Base-by-base conservation (phyloP, 2,797 vertebrate genomes). In the Lates japonicus region DNA sequence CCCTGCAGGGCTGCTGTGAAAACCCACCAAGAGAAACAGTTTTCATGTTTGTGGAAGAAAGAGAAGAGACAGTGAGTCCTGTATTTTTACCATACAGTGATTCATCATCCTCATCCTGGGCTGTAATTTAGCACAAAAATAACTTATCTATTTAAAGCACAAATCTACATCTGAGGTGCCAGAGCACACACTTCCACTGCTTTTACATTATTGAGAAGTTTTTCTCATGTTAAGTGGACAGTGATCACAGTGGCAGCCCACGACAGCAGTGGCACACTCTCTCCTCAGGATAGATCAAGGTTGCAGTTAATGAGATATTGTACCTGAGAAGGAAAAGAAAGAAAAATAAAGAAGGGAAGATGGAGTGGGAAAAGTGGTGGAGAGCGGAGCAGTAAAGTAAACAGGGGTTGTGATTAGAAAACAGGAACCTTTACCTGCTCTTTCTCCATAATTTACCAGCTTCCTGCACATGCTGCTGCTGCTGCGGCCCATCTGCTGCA, bases 361-460 rank as follows among this genome's bases (percentile, higher is more conserved):
- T 61, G 14, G 72, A 84, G 75, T 60, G 54, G 49, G 70, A 42
- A 20, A 70, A 67, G 51, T 65, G 35, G 70, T 77, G 74, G 72
- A 73, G 76, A 74, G 71, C 37, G 68, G 64, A 83, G 73, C 71
- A 69, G 59, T 73, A 90, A 88, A 90, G 85, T 71, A 88, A 91
- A 91, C 90, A 84, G 67, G 62, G 74, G 57, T 72, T 81, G 71
- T 90, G 90, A 92, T 93, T 91, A 92, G 89, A 84, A 84, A 78
- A 68, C 78, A 70, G 70, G 87, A 80, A 79, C 65, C 58, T 83
- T 75, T 44, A 73, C 81, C 83, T 78, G 72, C 69, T 87, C 73
- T 70, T 83, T 72, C 54, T 48, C 62, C 66, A 75, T 88, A 82
- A 91, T 90, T 91, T 88, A 88, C 76, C 49, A 39, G 68, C 65